Conservation (phyloP, 1,140 invertebrate genomes). For the Drosophila eugracilis region DNA sequence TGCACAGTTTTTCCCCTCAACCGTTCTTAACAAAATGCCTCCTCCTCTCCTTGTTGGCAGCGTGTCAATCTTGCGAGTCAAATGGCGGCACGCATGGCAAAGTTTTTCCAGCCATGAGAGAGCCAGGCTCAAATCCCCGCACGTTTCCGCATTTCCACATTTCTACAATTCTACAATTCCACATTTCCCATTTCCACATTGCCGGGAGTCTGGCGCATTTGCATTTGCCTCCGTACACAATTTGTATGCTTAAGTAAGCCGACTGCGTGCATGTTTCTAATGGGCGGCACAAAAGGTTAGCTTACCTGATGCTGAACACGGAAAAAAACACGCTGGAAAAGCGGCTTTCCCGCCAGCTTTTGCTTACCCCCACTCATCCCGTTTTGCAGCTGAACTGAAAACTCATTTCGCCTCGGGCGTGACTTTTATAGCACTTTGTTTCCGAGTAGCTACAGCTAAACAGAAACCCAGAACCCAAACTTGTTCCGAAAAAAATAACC, state of each 20-base stretch:
- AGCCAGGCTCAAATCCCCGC: conserved; percentile 66
- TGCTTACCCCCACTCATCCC: not conserved
- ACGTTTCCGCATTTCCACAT: conserved; percentile 75
- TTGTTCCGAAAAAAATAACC: conserved; percentile 16
- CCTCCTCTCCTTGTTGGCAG: conserved; percentile 55
- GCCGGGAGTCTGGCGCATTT: conserved; percentile 40
- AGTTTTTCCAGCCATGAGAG: conserved; percentile 58
- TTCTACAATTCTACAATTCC: conserved; percentile 62
- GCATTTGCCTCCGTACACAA: conserved; percentile 54
- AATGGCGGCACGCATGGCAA: conserved; percentile 80
- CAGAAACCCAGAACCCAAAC: conserved; percentile 39
- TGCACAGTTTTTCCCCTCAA: conserved; percentile 63
- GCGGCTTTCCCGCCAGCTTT: conserved; percentile 18
- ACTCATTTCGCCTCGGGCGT: conserved; percentile 80
- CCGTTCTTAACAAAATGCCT: not conserved
- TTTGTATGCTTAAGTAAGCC: conserved; percentile 81
- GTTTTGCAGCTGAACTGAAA: conserved; percentile 52
- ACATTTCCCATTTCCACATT: conserved; percentile 50
- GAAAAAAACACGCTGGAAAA: conserved; percentile 47
- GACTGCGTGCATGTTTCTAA: conserved; percentile 81
- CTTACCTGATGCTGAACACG: conserved; percentile 71
- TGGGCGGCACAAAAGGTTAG: conserved; percentile 81
- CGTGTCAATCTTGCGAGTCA: conserved; percentile 80
- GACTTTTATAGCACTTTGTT: conserved; percentile 82
- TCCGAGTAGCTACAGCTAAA: conserved; percentile 30